phyloP scores from a whole-genome alignment of 1,140 invertebrate species.

The Drosophila kanapiae region DNA sequence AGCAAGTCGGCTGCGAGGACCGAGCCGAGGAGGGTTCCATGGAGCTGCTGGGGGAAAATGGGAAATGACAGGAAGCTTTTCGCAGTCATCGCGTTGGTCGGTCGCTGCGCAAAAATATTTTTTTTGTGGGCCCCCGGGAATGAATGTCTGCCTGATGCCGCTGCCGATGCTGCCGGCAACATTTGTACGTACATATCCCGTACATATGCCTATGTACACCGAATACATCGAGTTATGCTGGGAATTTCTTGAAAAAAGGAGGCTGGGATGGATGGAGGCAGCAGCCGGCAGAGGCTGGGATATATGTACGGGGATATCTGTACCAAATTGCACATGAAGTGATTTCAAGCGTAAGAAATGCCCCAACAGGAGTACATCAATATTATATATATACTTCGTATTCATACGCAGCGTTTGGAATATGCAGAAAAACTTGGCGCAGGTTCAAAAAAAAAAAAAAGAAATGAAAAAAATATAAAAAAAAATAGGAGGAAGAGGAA shows the following conservation, averaged over 20 bases:
- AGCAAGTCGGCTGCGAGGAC: constrained; percentile 30
- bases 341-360: constrained; percentile 82
- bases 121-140: constrained; percentile 66
- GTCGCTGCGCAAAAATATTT: constrained; percentile 76
- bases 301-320: constrained; percentile 55
- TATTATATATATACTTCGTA: constrained; percentile 41
- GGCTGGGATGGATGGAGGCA: constrained; percentile 19
- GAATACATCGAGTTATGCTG: constrained; percentile 70
- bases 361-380: constrained; percentile 57
- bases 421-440: constrained; percentile 78
- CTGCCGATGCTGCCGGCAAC: constrained; percentile 39
- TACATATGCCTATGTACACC: constrained; percentile 54
- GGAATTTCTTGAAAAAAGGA: constrained; percentile 59
- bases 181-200: constrained; percentile 42
- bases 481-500: constrained; percentile 28
- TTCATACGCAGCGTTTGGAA: constrained; percentile 53
- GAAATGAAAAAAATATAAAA: constrained; percentile 10
- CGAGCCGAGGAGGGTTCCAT: background rate
- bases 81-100: constrained; percentile 69
- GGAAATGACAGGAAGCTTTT: constrained; percentile 54
- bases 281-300: background rate
- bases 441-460: constrained; percentile 67
- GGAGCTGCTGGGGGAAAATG: constrained; percentile 7
- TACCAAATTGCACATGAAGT: constrained; percentile 81
- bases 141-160: constrained; percentile 46